phyloP scores from a whole-genome alignment of 2,113 vertebrate genomes.

The Pristiophorus japonicus region DNA sequence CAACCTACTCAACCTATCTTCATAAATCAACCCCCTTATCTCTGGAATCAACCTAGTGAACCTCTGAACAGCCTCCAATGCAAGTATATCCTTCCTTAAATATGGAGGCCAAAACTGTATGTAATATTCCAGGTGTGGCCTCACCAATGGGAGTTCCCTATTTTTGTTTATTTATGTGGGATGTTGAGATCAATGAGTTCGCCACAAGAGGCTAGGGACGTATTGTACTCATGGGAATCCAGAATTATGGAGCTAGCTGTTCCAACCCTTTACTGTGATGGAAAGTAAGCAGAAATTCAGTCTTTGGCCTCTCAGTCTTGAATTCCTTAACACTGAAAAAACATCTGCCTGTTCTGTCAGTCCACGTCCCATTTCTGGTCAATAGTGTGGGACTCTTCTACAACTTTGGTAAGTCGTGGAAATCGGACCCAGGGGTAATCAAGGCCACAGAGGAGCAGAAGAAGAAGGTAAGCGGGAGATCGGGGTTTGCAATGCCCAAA shows the following conservation, averaged over 20 bases:
- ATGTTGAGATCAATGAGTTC: neutral
- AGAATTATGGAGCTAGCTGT: neutral
- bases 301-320: neutral
- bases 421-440: constrained; percentile 95
- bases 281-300: neutral
- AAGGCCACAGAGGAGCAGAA: constrained; percentile 98
- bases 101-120: too few relatives aligned
- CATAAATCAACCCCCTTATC: too few relatives aligned
- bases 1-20: too few relatives aligned
- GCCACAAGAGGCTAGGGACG: neutral
- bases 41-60: too few relatives aligned
- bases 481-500: neutral
- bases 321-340: constrained; percentile 70
- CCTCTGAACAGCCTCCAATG: too few relatives aligned
- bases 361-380: constrained; percentile 90
- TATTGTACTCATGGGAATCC: neutral
- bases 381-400: constrained; percentile 93
- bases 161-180: neutral
- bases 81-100: too few relatives aligned
- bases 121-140: too few relatives aligned
- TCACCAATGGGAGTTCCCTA: neutral
- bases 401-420: constrained; percentile 99
- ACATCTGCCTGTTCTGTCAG: constrained; percentile 90
- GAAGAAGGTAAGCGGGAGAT: constrained; percentile 77
- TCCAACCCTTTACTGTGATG: neutral